These are phyloP conservation scores for Mus caroli DNA, from an alignment of 2,797 vertebrate genomes.

Conservation along the genomic window DNA sequence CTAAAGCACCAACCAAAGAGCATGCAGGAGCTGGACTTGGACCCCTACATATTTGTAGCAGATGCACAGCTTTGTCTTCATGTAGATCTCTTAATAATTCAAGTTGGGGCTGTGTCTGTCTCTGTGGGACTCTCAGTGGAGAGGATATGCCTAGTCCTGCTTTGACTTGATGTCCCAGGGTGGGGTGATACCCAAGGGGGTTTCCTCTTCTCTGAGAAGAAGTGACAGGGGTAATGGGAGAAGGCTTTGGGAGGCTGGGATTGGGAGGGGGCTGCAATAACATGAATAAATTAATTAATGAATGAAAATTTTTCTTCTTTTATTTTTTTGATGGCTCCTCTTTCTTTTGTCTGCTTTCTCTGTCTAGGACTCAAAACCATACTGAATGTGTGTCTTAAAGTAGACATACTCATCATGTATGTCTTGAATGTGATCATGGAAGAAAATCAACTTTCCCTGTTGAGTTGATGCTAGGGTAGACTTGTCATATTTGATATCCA, in stretches of 20 bases:
- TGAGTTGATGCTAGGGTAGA: not conserved
- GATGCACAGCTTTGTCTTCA: not conserved
- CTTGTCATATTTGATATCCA: not conserved
- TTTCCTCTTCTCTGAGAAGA: not conserved
- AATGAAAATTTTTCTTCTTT: not conserved
- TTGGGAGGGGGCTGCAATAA: not conserved
- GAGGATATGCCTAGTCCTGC: not conserved
- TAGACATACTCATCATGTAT: not conserved
- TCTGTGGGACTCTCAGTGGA: not conserved
- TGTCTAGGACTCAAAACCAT: not conserved
- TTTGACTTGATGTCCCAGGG: not conserved
- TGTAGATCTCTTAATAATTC: not conserved
- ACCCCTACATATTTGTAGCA: not conserved
- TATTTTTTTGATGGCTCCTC: not conserved
- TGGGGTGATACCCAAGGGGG: not conserved
- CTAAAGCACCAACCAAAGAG: not conserved
- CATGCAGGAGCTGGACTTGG: not conserved
- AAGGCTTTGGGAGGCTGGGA: not conserved
- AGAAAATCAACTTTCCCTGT: not conserved
- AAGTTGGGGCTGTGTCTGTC: not conserved
- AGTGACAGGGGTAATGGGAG: not conserved
- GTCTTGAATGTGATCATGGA: not conserved
- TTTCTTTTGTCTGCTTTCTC: not conserved
- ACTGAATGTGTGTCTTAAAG: not conserved
- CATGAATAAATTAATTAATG: not conserved